phyloP scores from a whole-genome alignment of 2,113 vertebrate species.

The Ciconia stormi region DNA sequence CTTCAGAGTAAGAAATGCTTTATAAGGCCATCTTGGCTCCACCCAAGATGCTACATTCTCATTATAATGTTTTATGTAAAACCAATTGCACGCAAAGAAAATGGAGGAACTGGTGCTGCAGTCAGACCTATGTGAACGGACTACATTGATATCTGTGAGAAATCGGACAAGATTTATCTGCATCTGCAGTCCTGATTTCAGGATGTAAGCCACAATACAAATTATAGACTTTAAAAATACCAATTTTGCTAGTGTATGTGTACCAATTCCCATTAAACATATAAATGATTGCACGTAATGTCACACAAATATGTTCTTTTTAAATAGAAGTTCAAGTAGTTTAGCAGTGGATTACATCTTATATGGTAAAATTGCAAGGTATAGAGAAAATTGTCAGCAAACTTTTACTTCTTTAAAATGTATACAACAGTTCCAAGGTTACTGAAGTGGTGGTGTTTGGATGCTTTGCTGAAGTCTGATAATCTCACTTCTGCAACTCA shows the following conservation, averaged over 20 bases:
- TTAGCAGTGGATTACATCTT: not conserved
- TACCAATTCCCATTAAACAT: not conserved
- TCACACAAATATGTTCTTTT: not conserved
- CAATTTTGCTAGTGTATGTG: not conserved
- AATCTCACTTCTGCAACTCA: not conserved
- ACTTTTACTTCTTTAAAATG: not conserved
- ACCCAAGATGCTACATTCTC: not conserved
- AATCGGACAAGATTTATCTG: not conserved
- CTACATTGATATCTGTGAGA: not conserved
- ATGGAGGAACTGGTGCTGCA: not conserved
- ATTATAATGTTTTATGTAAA: not conserved
- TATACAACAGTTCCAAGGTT: not conserved
- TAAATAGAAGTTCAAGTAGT: not conserved
- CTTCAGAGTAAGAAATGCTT: not conserved
- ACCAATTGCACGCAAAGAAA: not conserved
- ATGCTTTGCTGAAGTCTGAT: not conserved
- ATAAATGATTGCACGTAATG: not conserved
- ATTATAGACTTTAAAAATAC: not conserved
- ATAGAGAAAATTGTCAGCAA: not conserved
- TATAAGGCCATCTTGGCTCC: not conserved
- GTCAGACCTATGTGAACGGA: not conserved
- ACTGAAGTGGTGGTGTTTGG: not conserved
- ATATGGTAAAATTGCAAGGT: not conserved
- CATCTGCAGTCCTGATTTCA: not conserved
- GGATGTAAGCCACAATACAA: not conserved